phyloP scores from a whole-genome alignment of 2,113 vertebrate species.

The Eonycteris spelaea region DNA sequence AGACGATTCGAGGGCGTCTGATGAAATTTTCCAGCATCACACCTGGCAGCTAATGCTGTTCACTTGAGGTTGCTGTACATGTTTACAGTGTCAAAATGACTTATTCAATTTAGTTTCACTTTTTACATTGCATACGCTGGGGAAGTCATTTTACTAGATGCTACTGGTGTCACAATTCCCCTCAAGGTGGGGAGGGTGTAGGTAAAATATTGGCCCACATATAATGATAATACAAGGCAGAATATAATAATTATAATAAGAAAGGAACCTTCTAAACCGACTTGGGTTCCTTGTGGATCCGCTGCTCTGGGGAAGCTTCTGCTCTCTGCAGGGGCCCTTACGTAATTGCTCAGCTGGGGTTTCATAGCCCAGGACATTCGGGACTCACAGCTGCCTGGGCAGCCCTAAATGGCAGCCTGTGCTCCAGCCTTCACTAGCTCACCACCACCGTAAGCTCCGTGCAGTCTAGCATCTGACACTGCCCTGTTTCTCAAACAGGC shows the following conservation, averaged over 20 bases:
- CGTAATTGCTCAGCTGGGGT: not conserved
- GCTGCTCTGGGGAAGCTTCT: not conserved
- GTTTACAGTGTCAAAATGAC: not conserved
- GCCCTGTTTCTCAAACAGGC: not conserved
- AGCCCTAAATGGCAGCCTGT: accelerated
- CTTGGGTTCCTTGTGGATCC: not conserved
- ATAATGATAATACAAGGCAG: not conserved
- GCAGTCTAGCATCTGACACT: accelerated
- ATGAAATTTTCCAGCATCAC: not conserved
- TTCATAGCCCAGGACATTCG: not conserved
- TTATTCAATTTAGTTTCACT: not conserved
- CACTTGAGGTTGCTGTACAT: not conserved
- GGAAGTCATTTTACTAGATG: not conserved
- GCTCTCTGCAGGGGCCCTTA: not conserved
- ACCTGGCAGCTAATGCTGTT: not conserved
- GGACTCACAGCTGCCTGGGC: not conserved
- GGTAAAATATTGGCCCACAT: not conserved
- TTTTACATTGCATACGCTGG: not conserved
- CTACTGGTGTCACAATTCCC: not conserved
- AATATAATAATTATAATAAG: not conserved
- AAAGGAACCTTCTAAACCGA: not conserved
- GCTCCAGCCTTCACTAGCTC: not conserved
- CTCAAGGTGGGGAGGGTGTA: not conserved
- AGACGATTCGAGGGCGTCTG: not conserved
- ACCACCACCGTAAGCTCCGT: accelerated